These are phyloP conservation scores for Tinea pellionella DNA, from an alignment of 2,888 invertebrate species.

Conservation along the genomic window DNA sequence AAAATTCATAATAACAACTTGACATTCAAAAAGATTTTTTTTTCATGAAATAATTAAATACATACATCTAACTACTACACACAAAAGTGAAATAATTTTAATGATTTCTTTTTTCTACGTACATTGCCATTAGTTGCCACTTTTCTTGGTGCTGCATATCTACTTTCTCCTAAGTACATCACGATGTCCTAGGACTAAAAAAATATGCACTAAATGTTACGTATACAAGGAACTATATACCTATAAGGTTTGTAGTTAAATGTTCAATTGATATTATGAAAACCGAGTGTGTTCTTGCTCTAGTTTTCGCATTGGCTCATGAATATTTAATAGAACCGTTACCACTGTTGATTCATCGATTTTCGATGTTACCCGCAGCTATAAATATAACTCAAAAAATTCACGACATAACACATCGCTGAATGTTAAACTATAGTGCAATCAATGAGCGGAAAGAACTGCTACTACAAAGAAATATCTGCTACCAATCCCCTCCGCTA, in stretches of 20 bases:
- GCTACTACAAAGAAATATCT: too few species aligned
- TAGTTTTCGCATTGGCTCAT: constrained; percentile 6
- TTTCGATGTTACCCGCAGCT: neutral
- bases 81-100: constrained; percentile 2
- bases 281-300: neutral
- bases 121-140: neutral
- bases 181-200: constrained; percentile 12
- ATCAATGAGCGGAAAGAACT: too few species aligned
- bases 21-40: neutral
- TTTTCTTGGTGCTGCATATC: constrained; percentile 1
- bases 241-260: neutral
- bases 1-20: neutral
- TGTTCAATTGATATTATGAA: neutral
- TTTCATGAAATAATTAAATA: too few species aligned
- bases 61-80: constrained; percentile 10
- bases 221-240: neutral
- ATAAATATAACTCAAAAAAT: too few species aligned
- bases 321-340: neutral
- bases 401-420: too few species aligned
- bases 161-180: constrained; percentile 13
- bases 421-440: too few species aligned
- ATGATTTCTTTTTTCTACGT: constrained; percentile 4
- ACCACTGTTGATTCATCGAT: neutral
- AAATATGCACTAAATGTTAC: constrained; percentile 3
- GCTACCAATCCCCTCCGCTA: too few species aligned